Percentiles rank a stretch among this genome's conserved stretches.
phyloP scores from a whole-genome alignment of 2,888 invertebrate genomes.

The Deilephila porcellus region DNA sequence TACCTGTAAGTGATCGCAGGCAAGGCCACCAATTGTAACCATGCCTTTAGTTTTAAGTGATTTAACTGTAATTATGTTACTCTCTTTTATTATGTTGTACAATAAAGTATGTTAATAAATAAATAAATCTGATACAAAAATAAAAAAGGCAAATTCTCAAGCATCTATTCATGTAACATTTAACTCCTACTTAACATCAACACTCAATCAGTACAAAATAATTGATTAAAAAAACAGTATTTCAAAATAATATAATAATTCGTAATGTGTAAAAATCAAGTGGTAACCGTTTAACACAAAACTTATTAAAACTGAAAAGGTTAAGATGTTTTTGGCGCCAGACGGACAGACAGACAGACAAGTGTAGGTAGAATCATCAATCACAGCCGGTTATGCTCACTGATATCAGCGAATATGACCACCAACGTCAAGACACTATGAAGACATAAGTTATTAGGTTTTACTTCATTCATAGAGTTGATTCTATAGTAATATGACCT shows the following conservation, averaged over 20 bases:
- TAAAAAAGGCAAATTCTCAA: too few species aligned
- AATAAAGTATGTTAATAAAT: too few species aligned
- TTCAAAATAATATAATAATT: constrained; percentile 24
- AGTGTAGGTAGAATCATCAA: not conserved
- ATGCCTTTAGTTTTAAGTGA: too few species aligned
- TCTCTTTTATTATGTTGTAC: too few species aligned
- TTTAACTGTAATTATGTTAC: too few species aligned
- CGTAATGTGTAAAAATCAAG: constrained; percentile 34
- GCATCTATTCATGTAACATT: too few species aligned
- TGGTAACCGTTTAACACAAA: constrained; percentile 19
- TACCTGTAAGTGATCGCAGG: too few species aligned
- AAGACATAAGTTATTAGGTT: not conserved
- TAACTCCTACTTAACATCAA: not conserved
- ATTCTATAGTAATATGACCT: not conserved
- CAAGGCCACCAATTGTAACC: too few species aligned
- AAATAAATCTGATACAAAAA: too few species aligned
- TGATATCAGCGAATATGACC: not conserved
- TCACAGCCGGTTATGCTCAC: not conserved
- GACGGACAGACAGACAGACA: not conserved
- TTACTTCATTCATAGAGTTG: not conserved
- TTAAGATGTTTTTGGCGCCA: constrained; percentile 17
- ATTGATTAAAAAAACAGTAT: not conserved
- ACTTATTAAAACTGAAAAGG: constrained; percentile 24
- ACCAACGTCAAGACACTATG: not conserved
- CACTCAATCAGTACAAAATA: not conserved